A percentile compares a stretch with the other conserved stretches of the same genome.
phyloP scores from a whole-genome alignment of 1,140 invertebrate genomes.

The Calephelis virginiensis region DNA sequence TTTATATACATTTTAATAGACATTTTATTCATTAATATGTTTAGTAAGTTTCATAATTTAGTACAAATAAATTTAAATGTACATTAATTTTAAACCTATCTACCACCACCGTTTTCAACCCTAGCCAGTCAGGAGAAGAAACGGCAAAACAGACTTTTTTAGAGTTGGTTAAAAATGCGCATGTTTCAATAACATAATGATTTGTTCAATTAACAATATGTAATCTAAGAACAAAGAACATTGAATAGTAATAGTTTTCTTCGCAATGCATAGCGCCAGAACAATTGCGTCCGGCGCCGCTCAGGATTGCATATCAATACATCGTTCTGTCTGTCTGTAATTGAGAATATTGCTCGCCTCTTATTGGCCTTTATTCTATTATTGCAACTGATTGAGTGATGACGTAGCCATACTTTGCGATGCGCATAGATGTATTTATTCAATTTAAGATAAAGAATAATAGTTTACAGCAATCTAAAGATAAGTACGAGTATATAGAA shows the following conservation, averaged over 20 bases:
- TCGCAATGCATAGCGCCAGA: slow-evolving; percentile 37
- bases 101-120: too few species aligned
- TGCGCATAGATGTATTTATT: background rate
- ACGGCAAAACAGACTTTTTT: too few species aligned
- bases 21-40: too few species aligned
- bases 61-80: too few species aligned
- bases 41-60: too few species aligned
- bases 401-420: slow-evolving; percentile 31
- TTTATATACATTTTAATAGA: too few species aligned
- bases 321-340: slow-evolving; percentile 41
- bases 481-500: too few species aligned
- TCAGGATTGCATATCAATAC: slow-evolving; percentile 66
- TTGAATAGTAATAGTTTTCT: slow-evolving; percentile 12
- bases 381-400: slow-evolving; percentile 51
- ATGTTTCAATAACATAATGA: background rate
- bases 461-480: too few species aligned
- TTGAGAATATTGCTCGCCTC: slow-evolving; percentile 55
- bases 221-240: slow-evolving; percentile 13
- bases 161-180: background rate
- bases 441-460: background rate
- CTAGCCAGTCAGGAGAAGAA: too few species aligned
- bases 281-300: slow-evolving; percentile 57
- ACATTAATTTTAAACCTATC: too few species aligned
- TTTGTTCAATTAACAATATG: background rate
- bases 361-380: slow-evolving; percentile 68